Base-by-base conservation (phyloP, 2,797 vertebrate species). In the Lacerta agilis region DNA sequence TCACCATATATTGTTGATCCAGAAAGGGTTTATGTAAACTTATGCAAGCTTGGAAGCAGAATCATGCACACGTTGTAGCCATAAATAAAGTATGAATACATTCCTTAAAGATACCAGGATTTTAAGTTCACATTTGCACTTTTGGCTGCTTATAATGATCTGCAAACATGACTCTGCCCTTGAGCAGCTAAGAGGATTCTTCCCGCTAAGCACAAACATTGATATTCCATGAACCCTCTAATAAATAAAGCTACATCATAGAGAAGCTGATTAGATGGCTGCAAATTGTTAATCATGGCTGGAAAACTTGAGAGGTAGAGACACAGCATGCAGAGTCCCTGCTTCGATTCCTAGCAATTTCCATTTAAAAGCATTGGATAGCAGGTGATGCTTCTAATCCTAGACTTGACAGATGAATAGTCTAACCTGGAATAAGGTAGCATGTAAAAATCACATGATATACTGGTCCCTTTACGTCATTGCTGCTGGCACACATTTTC, bases 241-340 rank as follows among this genome's bases (percentile, higher is more conserved):
- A 79, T 79, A 86, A 67, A 86, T 78, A 49, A 13, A 1, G 79
- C 15, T 71, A 38, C 73, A 15, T 92, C 78, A n/a, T 72, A 85
- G 81, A 84, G 2, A 80, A 90, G 0, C 6, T 27, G n/a, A 4
- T 20, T 72, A 82, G 27, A 85, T 64, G 41, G 23, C 27, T 72
- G 13, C 8, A 8, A 67, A 11, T 87, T 83, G 18, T 10, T 36
- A 33, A 11, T 69, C 38, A 69, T 8, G 8, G 23, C 73, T 43
- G 73, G 9, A 76, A 43, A 76, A 20, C 33, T 13, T 75, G 36
- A 36, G 61, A 64, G 61, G 61, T 55, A 55, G 49, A 55, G 49
- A 55, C 13, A 55, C 49, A 55, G 61, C 61, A 64, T 64, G 61
- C 61, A 64, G 61, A 64, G 61, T 23, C 4, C 61, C 17, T 64